phyloP scores from a whole-genome alignment of 2,888 invertebrate species.

The Athalia cordata region DNA sequence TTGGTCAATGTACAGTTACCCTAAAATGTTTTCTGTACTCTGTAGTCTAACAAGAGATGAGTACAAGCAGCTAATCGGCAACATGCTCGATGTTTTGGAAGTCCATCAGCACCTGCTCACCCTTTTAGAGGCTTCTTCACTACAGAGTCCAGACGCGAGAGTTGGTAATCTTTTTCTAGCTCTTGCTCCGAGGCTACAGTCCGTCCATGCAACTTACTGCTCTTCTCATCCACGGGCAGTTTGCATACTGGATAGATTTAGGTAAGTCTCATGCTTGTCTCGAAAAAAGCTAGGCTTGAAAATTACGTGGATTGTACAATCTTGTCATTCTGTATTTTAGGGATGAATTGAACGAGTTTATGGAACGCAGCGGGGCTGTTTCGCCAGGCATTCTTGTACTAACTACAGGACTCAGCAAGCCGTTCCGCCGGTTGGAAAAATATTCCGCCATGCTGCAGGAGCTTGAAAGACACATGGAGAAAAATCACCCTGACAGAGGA shows the following conservation, averaged over 20 bases:
- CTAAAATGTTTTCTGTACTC: constrained; percentile 23
- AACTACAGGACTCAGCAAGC: constrained; percentile 95
- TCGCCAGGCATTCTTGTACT: constrained; percentile 91
- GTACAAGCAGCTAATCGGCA: constrained; percentile 90
- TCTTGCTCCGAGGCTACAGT: constrained; percentile 87
- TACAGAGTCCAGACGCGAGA: constrained; percentile 85
- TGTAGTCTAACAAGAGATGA: constrained; percentile 88
- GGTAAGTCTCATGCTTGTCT: constrained; percentile 77
- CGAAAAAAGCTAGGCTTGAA: not conserved
- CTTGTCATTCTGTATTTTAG: constrained; percentile 72
- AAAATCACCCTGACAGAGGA: constrained; percentile 95
- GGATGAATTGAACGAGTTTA: constrained; percentile 88
- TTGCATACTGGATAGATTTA: constrained; percentile 93
- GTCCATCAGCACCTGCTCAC: constrained; percentile 88
- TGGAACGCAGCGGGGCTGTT: constrained; percentile 91
- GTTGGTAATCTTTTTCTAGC: constrained; percentile 94
- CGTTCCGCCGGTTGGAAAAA: constrained; percentile 95
- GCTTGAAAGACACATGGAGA: constrained; percentile 95
- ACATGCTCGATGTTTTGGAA: constrained; percentile 90
- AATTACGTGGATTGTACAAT: not conserved
- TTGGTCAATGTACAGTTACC: constrained; percentile 42
- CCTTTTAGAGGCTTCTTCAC: constrained; percentile 85
- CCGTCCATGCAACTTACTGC: constrained; percentile 92
- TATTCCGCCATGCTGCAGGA: constrained; percentile 97
- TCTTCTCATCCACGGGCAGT: constrained; percentile 96